Conservation (phyloP, 1,140 invertebrate genomes). For the Batillaria attramentaria region DNA sequence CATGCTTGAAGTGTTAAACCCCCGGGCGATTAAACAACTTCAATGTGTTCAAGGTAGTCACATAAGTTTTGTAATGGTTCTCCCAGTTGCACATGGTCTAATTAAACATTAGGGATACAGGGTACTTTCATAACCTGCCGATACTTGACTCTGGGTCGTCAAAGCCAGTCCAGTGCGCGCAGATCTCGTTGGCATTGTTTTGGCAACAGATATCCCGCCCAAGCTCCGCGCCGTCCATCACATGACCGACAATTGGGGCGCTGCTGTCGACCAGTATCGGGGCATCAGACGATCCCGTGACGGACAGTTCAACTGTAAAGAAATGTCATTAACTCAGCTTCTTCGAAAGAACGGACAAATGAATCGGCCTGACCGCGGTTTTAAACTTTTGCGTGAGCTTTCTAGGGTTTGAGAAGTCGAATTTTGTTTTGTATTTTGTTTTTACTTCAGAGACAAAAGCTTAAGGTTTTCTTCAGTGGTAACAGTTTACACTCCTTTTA, state of each 20-base stretch:
- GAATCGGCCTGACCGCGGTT: no score
- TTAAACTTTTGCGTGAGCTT: no score
- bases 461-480: background rate
- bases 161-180: constrained; percentile 45
- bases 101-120: background rate
- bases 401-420: background rate
- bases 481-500: background rate
- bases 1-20: no score
- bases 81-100: no score
- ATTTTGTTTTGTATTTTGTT: no score
- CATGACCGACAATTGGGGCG: constrained; percentile 36
- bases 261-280: constrained; percentile 48
- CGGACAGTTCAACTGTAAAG: constrained; percentile 44
- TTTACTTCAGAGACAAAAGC: no score
- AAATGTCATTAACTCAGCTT: no score
- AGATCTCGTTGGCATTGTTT: constrained; percentile 27
- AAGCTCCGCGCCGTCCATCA: constrained; percentile 42
- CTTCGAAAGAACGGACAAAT: no score
- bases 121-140: constrained; percentile 34
- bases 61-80: no score
- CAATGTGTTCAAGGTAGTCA: no score
- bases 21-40: no score
- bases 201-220: constrained; percentile 36
- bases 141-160: constrained; percentile 48
- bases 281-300: constrained; percentile 39